Percentiles rank a stretch among this genome's conserved stretches.
Evolutionary conservation across 2,797 vertebrate species (phyloP).

Genomic region (Spatula versicolor): DNA sequence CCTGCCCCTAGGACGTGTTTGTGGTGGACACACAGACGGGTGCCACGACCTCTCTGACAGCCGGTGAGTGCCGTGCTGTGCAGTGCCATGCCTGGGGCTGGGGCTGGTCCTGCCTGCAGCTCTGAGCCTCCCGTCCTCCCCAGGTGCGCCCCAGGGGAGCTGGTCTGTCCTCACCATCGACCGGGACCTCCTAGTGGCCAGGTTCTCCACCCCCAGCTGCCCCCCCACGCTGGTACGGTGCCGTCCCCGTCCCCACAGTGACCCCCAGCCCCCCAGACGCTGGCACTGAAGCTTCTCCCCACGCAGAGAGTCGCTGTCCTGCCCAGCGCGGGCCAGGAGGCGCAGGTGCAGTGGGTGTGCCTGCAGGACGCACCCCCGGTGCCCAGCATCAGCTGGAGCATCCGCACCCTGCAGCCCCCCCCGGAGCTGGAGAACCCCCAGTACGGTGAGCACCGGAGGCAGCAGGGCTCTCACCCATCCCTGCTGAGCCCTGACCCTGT

Average conservation of each 20-base stretch:
- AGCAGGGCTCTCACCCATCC: background rate
- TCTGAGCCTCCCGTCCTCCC: background rate
- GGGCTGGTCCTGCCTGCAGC: background rate
- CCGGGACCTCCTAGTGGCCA: slow-evolving; percentile 90
- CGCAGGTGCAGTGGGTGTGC: slow-evolving; percentile 86
- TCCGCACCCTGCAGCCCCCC: slow-evolving; percentile 86
- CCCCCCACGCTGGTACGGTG: slow-evolving; percentile 88
- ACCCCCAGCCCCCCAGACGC: fast-evolving
- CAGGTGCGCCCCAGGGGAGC: slow-evolving; percentile 79
- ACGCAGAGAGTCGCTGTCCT: slow-evolving; percentile 82
- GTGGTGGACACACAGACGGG: slow-evolving; percentile 80
- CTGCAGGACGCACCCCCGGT: slow-evolving; percentile 85
- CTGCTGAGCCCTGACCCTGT: background rate
- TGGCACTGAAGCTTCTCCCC: background rate
- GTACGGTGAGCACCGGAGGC: slow-evolving; percentile 83
- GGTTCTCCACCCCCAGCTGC: slow-evolving; percentile 89
- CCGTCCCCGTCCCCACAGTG: fast-evolving
- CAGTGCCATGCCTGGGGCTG: background rate
- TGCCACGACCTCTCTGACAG: slow-evolving; percentile 76
- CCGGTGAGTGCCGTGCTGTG: slow-evolving; percentile 72
- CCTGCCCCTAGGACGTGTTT: slow-evolving; percentile 79
- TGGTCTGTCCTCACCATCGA: slow-evolving; percentile 91
- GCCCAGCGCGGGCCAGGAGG: slow-evolving; percentile 77
- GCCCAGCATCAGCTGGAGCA: slow-evolving; percentile 86
- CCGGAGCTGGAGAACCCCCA: slow-evolving; percentile 87